Evolutionary conservation across 53 echinoderm and acorn worm genomes (phyloP).

Genomic region (Luidia sarsii): DNA sequence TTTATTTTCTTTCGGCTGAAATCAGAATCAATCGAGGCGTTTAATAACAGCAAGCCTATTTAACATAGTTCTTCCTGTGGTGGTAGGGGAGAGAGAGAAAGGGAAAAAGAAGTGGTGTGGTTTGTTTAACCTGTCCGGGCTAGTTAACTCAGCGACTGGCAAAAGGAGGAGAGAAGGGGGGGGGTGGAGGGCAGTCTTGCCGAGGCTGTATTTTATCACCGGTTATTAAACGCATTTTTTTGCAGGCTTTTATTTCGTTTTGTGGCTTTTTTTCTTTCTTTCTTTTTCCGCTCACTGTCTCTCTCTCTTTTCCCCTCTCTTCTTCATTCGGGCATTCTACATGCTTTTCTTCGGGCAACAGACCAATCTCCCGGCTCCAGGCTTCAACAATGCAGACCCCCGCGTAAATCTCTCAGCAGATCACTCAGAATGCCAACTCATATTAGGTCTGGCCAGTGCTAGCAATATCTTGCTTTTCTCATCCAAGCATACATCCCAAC

Average conservation of each 20-base stretch:
- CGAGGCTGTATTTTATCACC: slow-evolving; percentile 7
- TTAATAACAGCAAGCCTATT: slow-evolving; percentile 43
- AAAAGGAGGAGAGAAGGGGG: no score
- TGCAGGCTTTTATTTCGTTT: not conserved
- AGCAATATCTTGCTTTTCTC: slow-evolving; percentile 14
- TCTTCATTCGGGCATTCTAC: no score
- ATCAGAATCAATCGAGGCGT: slow-evolving; percentile 35
- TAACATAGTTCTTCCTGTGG: not conserved
- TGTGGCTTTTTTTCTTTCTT: not conserved
- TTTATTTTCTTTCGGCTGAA: not conserved
- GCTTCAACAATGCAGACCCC: not conserved
- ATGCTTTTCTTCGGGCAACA: no score
- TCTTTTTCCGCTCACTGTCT: no score
- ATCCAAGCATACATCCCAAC: no score
- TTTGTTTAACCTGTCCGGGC: slow-evolving; percentile 11
- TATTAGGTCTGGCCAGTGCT: slow-evolving; percentile 10
- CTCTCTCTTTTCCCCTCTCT: not conserved
- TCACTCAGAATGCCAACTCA: slow-evolving; percentile 23
- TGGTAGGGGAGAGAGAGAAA: no score
- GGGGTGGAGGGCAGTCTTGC: not conserved
- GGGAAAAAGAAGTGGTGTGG: not conserved
- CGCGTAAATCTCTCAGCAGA: slow-evolving; percentile 23
- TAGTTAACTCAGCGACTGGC: slow-evolving; percentile 1
- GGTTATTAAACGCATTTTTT: slow-evolving; percentile 43
- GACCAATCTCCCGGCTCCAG: not conserved